These are phyloP conservation scores for Dufourea novaeangliae DNA, from an alignment of 1,140 invertebrate genomes.

Conservation along the genomic window DNA sequence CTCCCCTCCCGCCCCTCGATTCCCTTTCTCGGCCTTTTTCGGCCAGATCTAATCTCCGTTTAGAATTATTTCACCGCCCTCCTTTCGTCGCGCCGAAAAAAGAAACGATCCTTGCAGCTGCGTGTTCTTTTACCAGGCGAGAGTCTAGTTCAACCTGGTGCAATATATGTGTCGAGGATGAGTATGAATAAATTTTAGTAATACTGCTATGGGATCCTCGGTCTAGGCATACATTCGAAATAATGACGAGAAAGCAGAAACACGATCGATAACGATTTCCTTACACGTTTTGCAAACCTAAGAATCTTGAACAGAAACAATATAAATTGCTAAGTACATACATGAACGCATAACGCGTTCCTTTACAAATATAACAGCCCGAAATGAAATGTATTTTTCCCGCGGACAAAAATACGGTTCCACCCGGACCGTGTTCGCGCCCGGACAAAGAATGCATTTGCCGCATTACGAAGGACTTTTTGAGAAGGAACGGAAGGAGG, in stretches of 20 bases:
- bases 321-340: no score
- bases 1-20: neutral
- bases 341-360: neutral
- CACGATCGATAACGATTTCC: no score
- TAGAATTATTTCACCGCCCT: neutral
- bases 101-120: neutral
- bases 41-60: neutral
- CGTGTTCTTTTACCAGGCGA: neutral
- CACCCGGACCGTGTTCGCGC: slow-evolving; percentile 16
- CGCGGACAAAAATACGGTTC: slow-evolving; percentile 27
- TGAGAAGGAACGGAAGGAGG: slow-evolving; percentile 37
- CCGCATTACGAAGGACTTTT: slow-evolving; percentile 58
- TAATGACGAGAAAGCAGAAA: no score
- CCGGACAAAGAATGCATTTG: slow-evolving; percentile 70
- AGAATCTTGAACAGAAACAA: no score
- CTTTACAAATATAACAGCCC: neutral
- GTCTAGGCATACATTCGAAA: no score
- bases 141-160: neutral
- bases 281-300: no score
- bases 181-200: neutral
- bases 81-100: neutral
- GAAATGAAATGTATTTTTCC: slow-evolving; percentile 18
- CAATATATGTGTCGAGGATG: neutral
- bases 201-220: no score
- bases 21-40: neutral